Evolutionary conservation across 2,888 invertebrate genomes (phyloP), one percentile per base, ranked within the genome.

Genomic region (Folsomia manolachei): DNA sequence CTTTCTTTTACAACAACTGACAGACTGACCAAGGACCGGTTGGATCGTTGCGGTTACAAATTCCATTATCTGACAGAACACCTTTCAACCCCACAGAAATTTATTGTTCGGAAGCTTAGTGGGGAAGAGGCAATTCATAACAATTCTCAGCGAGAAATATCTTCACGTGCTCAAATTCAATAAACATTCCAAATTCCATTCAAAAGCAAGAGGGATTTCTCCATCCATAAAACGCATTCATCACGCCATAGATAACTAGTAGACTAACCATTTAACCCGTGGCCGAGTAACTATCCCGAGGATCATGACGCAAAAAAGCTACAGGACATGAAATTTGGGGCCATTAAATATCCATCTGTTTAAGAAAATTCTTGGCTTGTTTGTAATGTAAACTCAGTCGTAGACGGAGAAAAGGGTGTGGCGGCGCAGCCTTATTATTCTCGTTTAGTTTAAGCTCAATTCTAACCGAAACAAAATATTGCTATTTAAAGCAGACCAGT

Each of bases 111-210:
- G 27, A n/a, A n/a, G n/a, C n/a, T n/a, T n/a, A n/a, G n/a, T n/a
- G n/a, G n/a, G n/a, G n/a, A n/a, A n/a, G n/a, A n/a, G n/a, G n/a
- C n/a, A n/a, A n/a, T n/a, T n/a, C n/a, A n/a, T n/a, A n/a, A n/a
- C n/a, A n/a, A n/a, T n/a, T n/a, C n/a, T n/a, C n/a, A n/a, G n/a
- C n/a, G n/a, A 68, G 71, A 74, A 71, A 71, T 70, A 26, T 56
- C 67, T 69, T 60, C 75, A 72, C 72, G 70, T 68, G 72, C 39
- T 70, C 64, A 70, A 39, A 65, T 75, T 75, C 75, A 75, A 72
- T 71, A 75, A 75, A 72, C 75, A 75, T 75, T 75, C 72, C 72
- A 39, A 63, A 19, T 56, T n/a, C 56, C 19, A 14, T 56, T n/a
- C 56, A 18, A 56, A 56, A 56, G 56, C 11, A 4, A 39, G 4